Evolutionary conservation across 2,113 vertebrate species (phyloP).

Genomic region (Cottus gobio): DNA sequence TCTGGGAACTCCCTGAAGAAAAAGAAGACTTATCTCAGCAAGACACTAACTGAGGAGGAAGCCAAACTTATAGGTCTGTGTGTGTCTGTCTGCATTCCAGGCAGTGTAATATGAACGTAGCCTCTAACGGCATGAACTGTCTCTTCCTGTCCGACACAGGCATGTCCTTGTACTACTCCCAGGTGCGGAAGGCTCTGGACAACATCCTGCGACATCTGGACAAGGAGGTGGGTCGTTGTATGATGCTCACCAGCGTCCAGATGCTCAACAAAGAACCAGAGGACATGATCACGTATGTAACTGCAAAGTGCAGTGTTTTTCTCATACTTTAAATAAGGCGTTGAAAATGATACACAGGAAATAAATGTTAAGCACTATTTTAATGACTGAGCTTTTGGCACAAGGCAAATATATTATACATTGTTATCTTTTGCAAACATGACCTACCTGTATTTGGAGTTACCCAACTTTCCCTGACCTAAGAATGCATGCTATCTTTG

Average conservation of each 20-base stretch:
- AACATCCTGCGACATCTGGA: constrained; percentile 97
- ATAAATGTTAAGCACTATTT: neutral
- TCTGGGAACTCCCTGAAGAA: constrained; percentile 98
- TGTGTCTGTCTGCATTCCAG: neutral
- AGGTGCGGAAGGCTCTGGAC: constrained; percentile 97
- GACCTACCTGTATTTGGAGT: neutral
- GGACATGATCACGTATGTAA: constrained; percentile 98
- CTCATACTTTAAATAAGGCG: neutral
- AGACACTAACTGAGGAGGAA: constrained; percentile 98
- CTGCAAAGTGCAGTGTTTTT: constrained; percentile 2
- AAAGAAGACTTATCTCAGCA: constrained; percentile 98
- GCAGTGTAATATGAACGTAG: neutral
- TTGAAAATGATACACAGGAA: neutral
- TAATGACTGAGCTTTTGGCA: neutral
- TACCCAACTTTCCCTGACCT: neutral
- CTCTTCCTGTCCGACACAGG: constrained; percentile 81
- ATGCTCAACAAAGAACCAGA: constrained; percentile 99
- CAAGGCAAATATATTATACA: neutral
- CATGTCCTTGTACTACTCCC: constrained; percentile 98
- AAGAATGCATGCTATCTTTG: constrained; percentile 17
- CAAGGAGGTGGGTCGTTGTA: constrained; percentile 98
- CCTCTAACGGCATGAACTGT: neutral
- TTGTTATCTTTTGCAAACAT: constrained; percentile 6
- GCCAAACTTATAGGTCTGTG: constrained; percentile 91
- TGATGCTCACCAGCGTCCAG: constrained; percentile 98